Evolutionary conservation across 2,113 vertebrate species (phyloP), one percentile per base, ranked within the genome.

Genomic region (Lophochroa leadbeateri): DNA sequence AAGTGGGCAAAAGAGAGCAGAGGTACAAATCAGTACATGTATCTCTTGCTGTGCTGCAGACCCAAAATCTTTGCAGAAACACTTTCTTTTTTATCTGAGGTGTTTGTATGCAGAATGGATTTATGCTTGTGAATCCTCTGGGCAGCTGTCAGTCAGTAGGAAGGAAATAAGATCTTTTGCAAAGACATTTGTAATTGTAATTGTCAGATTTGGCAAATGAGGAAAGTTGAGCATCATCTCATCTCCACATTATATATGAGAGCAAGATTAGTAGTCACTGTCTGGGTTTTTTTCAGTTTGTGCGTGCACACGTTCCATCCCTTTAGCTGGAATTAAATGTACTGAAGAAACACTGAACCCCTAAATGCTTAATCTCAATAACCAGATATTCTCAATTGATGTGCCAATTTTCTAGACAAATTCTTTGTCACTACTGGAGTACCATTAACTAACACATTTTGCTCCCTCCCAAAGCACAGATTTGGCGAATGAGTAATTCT

Each of bases 401-500:
- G 44, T 44, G 64, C 67, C 86, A 82, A 75, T 94, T 93, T 95
- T 85, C 74, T 53, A 82, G 91, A 87, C 80, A 76, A 91, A 87
- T 82, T 85, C 78, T 94, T 87, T 95, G 86, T 77, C 86, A 84
- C 70, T 82, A 25, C 91, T 80, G 46, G 92, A 72, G 49, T 69
- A 72, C 67, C 94, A 93, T 89, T 92, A 96, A 74, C 67, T 20
- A 72, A 86, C 94, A 95, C 47, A 47, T 92, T 96, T 82, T 85
- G 28, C 84, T 94, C 93, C 70, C 49, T 96, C 81, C 87, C 91
- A 89, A 92, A 96, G 95, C 86, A 94, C 90, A 96, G 96, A 95
- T 94, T 55, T 94, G 79, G 92, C 1, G 6, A 87, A 72, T 97
- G 95, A 97, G 91, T 96, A 96, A 97, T 95, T 87, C 92, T 91